Conservation (phyloP, 2,888 invertebrate genomes). For the Parnassius glacialis region DNA sequence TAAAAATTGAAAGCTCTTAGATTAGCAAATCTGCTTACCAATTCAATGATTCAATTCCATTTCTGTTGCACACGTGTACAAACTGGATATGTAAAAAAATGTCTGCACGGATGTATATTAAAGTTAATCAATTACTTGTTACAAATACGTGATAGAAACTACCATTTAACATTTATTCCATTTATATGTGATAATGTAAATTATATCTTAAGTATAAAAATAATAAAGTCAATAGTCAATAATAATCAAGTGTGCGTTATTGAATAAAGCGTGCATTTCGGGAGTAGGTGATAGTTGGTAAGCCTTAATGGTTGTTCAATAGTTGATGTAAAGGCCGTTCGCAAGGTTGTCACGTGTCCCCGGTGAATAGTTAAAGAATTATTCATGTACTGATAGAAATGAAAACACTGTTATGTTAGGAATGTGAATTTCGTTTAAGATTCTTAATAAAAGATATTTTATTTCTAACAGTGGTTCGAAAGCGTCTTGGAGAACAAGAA, state of each 20-base stretch:
- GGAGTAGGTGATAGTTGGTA: constrained; percentile 52
- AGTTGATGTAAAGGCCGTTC: constrained; percentile 53
- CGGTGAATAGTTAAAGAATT: constrained; percentile 12
- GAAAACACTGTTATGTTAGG: constrained; percentile 13
- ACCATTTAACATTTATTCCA: background rate
- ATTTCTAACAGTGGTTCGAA: background rate
- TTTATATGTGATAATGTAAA: constrained; percentile 4
- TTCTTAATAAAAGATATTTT: too few species aligned
- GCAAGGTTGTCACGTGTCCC: constrained; percentile 49
- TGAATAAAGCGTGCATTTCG: constrained; percentile 24
- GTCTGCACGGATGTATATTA: constrained; percentile 7
- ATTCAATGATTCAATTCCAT: background rate
- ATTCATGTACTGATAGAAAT: constrained; percentile 23
- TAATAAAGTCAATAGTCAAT: constrained; percentile 5
- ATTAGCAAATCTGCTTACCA: too few species aligned
- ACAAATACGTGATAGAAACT: constrained; percentile 20
- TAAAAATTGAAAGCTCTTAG: too few species aligned
- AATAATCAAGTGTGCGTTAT: background rate
- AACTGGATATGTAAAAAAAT: background rate
- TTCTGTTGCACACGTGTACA: constrained; percentile 1
- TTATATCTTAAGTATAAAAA: constrained; percentile 8
- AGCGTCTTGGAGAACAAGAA: background rate
- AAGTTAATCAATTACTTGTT: constrained; percentile 12
- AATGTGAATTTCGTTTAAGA: background rate
- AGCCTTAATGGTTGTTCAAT: constrained; percentile 36